Evolutionary conservation across 2,888 invertebrate species (phyloP), one percentile per base, ranked within the genome.

Genomic region (Nymphalis urticae): DNA sequence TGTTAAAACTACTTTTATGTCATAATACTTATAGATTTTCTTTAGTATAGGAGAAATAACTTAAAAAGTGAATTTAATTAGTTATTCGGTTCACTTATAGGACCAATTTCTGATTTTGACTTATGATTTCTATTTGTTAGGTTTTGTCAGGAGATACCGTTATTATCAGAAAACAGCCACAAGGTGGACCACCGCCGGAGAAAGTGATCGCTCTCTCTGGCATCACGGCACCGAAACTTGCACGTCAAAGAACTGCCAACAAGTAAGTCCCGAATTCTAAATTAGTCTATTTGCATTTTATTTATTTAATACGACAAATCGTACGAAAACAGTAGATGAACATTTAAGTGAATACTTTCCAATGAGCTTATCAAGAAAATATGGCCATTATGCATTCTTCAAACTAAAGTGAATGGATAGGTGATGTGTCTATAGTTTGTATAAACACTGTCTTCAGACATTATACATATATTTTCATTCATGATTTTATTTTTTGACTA

Each of bases 121-220:
- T 65, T n/a, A 42, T n/a, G n/a, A n/a, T 24, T 56, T 64, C 59
- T 62, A 42, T 63, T 36, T 61, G 59, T 60, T 64, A 99, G 99
- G 96, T 99, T 73, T 94, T 98, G 73, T 99, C 99, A 71, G 99
- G 99, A 69, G 99, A 99, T 92, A 97, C 98, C 69, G 95, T 99
- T 70, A 96, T 98, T 62, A 97, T 99, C 78, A 94, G 98, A 82
- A 98, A 96, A 73, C 94, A 95, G 74, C 96, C 96, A 0, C 95
- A 95, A 82, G 97, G 98, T 21, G 97, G 97, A 50, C 98, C 99
- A 54, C 96, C 97, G 63, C 97, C 97, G 72, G 99, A 99, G 90
- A 96, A 97, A 89, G 96, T 97, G 75, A 94, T 99, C 64, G 96
- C 96, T 74, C 95, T 99, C 76, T 97, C 98, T 48, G 97, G 97